phyloP scores from a whole-genome alignment of 2,888 invertebrate species.

The Allygus modestus region DNA sequence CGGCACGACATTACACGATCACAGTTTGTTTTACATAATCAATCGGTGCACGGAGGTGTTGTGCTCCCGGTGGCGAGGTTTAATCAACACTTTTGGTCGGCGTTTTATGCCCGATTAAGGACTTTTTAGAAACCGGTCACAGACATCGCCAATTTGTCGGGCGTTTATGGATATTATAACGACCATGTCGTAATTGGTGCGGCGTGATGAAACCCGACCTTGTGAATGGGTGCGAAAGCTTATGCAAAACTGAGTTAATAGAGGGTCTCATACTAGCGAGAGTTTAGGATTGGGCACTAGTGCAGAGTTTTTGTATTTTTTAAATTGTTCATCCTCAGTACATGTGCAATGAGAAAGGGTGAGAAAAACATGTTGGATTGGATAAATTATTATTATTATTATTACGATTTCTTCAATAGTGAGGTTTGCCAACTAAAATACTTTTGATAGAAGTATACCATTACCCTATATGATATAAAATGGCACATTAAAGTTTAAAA shows the following conservation, averaged over 20 bases:
- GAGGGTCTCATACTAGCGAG: too few relatives aligned
- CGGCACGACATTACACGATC: neutral
- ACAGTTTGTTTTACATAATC: constrained; percentile 43
- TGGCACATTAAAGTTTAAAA: too few relatives aligned
- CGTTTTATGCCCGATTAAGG: neutral
- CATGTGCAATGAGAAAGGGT: too few relatives aligned
- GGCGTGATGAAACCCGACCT: neutral
- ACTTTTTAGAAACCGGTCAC: neutral
- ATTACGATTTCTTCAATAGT: too few relatives aligned
- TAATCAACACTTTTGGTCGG: neutral
- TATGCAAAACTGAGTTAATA: neutral
- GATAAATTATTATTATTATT: too few relatives aligned
- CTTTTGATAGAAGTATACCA: too few relatives aligned
- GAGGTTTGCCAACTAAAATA: too few relatives aligned
- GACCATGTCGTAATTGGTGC: neutral
- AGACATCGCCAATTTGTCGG: neutral
- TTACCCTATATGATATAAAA: too few relatives aligned
- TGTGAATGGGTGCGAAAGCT: neutral
- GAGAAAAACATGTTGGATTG: too few relatives aligned
- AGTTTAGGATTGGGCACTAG: too few relatives aligned
- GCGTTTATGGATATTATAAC: neutral
- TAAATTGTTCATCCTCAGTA: too few relatives aligned
- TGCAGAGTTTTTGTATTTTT: too few relatives aligned
- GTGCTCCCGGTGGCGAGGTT: neutral
- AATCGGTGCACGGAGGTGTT: neutral